These are phyloP conservation scores for Drosophila quasianomalipes DNA, from an alignment of 2,888 invertebrate genomes.

Conservation along the genomic window DNA sequence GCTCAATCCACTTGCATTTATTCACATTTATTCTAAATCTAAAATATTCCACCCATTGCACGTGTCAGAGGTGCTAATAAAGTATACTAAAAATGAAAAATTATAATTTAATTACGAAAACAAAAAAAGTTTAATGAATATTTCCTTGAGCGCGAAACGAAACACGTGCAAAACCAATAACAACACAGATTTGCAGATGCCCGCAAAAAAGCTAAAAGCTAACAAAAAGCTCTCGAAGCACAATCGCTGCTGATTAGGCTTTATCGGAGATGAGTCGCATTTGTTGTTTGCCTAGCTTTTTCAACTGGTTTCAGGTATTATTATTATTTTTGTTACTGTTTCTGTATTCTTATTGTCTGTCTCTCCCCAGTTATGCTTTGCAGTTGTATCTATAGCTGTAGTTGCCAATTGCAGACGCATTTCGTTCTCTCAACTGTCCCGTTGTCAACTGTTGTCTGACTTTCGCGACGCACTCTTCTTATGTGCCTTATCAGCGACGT, in stretches of 20 bases:
- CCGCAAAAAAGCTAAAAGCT: slow-evolving; percentile 36
- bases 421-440: slow-evolving; percentile 6
- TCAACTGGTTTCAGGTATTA: slow-evolving; percentile 38
- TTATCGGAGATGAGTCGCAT: slow-evolving; percentile 27
- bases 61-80: slow-evolving; percentile 28
- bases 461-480: slow-evolving; percentile 43
- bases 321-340: neutral
- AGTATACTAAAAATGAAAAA: slow-evolving; percentile 14
- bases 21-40: neutral
- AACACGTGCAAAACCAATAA: slow-evolving; percentile 52
- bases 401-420: slow-evolving; percentile 9
- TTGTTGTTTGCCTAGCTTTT: slow-evolving; percentile 23
- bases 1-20: neutral
- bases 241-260: slow-evolving; percentile 15
- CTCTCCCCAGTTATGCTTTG: neutral
- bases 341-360: slow-evolving; percentile 5
- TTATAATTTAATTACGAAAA: slow-evolving; percentile 16
- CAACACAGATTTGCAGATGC: slow-evolving; percentile 17
- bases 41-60: slow-evolving; percentile 5
- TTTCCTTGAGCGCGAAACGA: slow-evolving; percentile 30
- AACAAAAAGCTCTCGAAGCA: slow-evolving; percentile 52
- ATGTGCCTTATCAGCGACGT: slow-evolving; percentile 32
- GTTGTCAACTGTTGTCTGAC: slow-evolving; percentile 36
- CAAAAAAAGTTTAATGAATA: slow-evolving; percentile 16
- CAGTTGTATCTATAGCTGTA: neutral